Evolutionary conservation across 2,797 vertebrate genomes (phyloP).

Genomic region (Sitta carolinensis): DNA sequence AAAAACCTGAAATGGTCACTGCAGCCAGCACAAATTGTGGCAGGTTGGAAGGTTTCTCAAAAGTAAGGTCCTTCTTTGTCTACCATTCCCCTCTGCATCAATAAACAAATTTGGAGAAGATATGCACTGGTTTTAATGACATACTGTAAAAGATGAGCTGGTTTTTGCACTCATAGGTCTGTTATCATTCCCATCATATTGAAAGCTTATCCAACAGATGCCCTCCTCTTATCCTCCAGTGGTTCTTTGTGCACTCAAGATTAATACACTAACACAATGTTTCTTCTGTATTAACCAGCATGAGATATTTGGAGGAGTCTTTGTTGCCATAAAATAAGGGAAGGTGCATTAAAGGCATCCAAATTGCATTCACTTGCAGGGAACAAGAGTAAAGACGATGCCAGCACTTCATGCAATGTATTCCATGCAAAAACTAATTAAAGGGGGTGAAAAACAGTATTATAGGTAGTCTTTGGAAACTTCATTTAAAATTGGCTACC

Average conservation of each 20-base stretch:
- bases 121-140: slow-evolving; percentile 52
- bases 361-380: slow-evolving; percentile 72
- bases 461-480: slow-evolving; percentile 66
- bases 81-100: not conserved
- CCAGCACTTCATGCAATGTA: slow-evolving; percentile 60
- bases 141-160: slow-evolving; percentile 36
- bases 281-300: slow-evolving; percentile 61
- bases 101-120: slow-evolving; percentile 52
- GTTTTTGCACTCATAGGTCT: slow-evolving; percentile 59
- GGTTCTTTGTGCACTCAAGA: slow-evolving; percentile 75
- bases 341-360: slow-evolving; percentile 85
- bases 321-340: slow-evolving; percentile 81
- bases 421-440: slow-evolving; percentile 79
- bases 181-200: slow-evolving; percentile 77
- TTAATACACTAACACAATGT: slow-evolving; percentile 69
- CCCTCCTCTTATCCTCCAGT: slow-evolving; percentile 75
- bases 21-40: not conserved
- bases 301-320: slow-evolving; percentile 65
- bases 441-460: slow-evolving; percentile 43
- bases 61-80: not conserved
- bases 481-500: slow-evolving; percentile 68
- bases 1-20: not conserved
- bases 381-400: slow-evolving; percentile 74
- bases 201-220: slow-evolving; percentile 85
- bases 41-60: not conserved